Percentiles rank a stretch among this genome's conserved stretches.
Conservation (phyloP, 2,888 invertebrate genomes). For the Hypercompe scribonia region DNA sequence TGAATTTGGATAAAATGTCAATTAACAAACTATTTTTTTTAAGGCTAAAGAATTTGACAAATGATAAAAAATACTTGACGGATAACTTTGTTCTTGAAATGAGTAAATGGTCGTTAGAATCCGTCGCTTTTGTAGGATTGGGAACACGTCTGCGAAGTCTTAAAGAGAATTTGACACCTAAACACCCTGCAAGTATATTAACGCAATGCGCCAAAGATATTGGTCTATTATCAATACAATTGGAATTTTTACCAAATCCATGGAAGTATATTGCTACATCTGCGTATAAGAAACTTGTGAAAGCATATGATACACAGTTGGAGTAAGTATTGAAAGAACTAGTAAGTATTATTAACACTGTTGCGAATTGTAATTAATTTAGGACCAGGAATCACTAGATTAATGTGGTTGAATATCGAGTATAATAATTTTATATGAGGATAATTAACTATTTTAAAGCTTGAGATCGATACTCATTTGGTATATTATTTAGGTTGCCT, state of each 20-base stretch:
- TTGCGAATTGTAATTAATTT: background rate
- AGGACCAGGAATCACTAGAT: background rate
- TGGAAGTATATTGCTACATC: conserved; percentile 70
- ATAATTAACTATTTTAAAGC: background rate
- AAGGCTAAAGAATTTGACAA: conserved; percentile 68
- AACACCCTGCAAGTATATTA: conserved; percentile 68
- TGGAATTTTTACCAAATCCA: conserved; percentile 70
- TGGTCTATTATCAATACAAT: conserved; percentile 60
- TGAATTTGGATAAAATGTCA: background rate
- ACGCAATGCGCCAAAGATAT: conserved; percentile 69
- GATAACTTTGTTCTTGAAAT: conserved; percentile 84
- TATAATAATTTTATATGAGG: no score
- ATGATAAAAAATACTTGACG: conserved; percentile 61
- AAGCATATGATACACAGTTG: conserved; percentile 73
- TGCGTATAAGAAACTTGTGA: conserved; percentile 69
- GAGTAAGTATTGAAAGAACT: conserved; percentile 64
- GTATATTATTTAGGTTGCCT: no score
- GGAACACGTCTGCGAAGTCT: conserved; percentile 70
- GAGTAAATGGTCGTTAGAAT: conserved; percentile 89
- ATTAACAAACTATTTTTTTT: conserved; percentile 28
- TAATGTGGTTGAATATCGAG: no score
- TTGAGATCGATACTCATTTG: background rate
- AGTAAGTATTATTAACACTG: no score
- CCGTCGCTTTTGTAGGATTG: conserved; percentile 71
- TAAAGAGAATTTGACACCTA: conserved; percentile 60